Base-by-base conservation (phyloP, 2,797 vertebrate species). In the Amphiprion clarkii region DNA sequence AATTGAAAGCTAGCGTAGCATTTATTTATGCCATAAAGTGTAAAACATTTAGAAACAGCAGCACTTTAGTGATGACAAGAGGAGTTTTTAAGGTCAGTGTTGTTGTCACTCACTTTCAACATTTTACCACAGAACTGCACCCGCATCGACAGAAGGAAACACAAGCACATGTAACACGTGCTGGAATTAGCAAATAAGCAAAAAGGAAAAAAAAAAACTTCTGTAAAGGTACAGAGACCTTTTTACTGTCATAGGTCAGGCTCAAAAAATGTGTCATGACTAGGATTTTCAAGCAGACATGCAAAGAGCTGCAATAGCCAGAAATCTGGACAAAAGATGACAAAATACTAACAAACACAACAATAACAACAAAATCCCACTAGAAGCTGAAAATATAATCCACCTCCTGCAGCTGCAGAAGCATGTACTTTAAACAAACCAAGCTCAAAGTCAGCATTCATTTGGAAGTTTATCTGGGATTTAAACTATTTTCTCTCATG, bases 61-160 rank as follows among this genome's bases (percentile, higher is more conserved):
- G 58, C 33, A 67, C 70, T 75, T 70, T 36, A 19, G 11, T 40
- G 58, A 53, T 3, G 48, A 64, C 60, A 71, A 58, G 51, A 65
- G 52, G 48, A 46, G 33, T 42, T 76, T 81, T 83, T 53, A 77
- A 54, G 69, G 59, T 74, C 60, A 51, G 5, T 36, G 48, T 36
- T 36, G 48, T 36, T 62, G 48, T 73, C 48, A 54, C 64, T 59
- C n/a, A 48, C 40, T 55, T 25, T 9, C 5, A 27, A 3, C 16
- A 59, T 17, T 19, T 53, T 21, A 48, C 25, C 36, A 21, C 8
- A 4, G 0, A 31, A 42, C 17, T 33, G 44, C 64, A 63, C 17
- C 5, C 48, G 10, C 60, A 60, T 40, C 19, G 48, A 54, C 61
- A 65, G n/a, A 23, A 29, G n/a, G 48, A 67, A 62, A 51, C 25